Evolutionary conservation across 2,888 invertebrate genomes (phyloP).

Genomic region (Melinopterus prodromus): DNA sequence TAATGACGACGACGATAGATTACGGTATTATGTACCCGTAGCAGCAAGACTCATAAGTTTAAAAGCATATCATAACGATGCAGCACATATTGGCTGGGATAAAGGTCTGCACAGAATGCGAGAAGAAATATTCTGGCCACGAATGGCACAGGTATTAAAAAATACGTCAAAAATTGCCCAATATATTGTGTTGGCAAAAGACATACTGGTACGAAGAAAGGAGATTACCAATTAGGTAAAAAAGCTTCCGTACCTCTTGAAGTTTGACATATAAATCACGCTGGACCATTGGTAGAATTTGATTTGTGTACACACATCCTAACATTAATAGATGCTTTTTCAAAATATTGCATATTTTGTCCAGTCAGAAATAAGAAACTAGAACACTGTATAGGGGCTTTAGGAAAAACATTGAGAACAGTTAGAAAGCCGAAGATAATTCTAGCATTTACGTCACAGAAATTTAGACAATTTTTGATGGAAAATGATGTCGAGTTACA

Average conservation of each 20-base stretch:
- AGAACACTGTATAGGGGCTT: constrained; percentile 10
- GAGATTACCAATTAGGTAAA: constrained; percentile 40
- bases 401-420: constrained; percentile 36
- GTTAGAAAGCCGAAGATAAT: constrained; percentile 36
- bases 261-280: constrained; percentile 44
- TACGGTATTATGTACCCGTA: too few relatives aligned
- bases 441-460: constrained; percentile 37
- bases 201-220: constrained; percentile 40
- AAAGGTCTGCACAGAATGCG: not conserved
- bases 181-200: constrained; percentile 41
- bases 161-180: constrained; percentile 38
- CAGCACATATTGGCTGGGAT: constrained; percentile 1
- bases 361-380: constrained; percentile 38
- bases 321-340: constrained; percentile 43
- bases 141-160: too few relatives aligned
- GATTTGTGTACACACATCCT: constrained; percentile 36
- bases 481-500: constrained; percentile 35
- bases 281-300: constrained; percentile 42
- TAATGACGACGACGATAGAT: too few relatives aligned
- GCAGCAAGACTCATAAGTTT: too few relatives aligned
- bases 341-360: constrained; percentile 39
- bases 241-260: constrained; percentile 40
- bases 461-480: constrained; percentile 34
- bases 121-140: not conserved
- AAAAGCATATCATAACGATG: not conserved